These are phyloP conservation scores for Poeciliopsis turrubarensis DNA, from an alignment of 2,113 vertebrate genomes.

Conservation along the genomic window DNA sequence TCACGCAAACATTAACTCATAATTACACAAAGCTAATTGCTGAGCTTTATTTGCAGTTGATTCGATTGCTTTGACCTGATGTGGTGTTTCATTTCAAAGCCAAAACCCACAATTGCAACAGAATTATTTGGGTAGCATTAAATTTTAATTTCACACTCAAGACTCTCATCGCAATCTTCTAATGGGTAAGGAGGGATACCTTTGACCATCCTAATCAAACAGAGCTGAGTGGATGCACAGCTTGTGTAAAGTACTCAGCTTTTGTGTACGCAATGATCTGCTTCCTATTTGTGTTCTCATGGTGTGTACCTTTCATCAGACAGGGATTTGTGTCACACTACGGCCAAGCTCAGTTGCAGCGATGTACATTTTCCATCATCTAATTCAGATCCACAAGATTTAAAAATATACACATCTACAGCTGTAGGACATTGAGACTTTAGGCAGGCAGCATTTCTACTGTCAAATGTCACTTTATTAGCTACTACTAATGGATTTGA, in stretches of 20 bases:
- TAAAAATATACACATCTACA: not conserved
- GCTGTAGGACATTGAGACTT: not conserved
- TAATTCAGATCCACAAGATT: not conserved
- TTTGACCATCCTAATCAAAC: slow-evolving; percentile 59
- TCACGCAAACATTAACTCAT: slow-evolving; percentile 27
- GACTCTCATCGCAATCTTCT: slow-evolving; percentile 35
- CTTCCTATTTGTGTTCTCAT: slow-evolving; percentile 44
- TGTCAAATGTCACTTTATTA: not conserved
- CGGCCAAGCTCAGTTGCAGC: not conserved
- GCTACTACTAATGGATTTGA: not conserved
- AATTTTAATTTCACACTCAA: slow-evolving; percentile 15
- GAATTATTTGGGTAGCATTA: slow-evolving; percentile 21
- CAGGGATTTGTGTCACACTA: slow-evolving; percentile 48
- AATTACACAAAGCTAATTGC: slow-evolving; percentile 23
- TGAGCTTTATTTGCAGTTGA: not conserved
- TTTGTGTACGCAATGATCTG: slow-evolving; percentile 41
- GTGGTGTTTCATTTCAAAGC: not conserved
- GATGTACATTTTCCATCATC: slow-evolving; percentile 7
- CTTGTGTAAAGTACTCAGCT: slow-evolving; percentile 51
- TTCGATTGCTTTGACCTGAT: not conserved
- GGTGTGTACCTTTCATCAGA: slow-evolving; percentile 68
- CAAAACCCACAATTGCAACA: slow-evolving; percentile 19
- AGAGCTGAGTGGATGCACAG: slow-evolving; percentile 47
- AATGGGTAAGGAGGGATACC: slow-evolving; percentile 46
- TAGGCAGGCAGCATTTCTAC: not conserved